These are phyloP conservation scores for Antheraea mylitta DNA, from an alignment of 1,140 invertebrate genomes.

Conservation along the genomic window DNA sequence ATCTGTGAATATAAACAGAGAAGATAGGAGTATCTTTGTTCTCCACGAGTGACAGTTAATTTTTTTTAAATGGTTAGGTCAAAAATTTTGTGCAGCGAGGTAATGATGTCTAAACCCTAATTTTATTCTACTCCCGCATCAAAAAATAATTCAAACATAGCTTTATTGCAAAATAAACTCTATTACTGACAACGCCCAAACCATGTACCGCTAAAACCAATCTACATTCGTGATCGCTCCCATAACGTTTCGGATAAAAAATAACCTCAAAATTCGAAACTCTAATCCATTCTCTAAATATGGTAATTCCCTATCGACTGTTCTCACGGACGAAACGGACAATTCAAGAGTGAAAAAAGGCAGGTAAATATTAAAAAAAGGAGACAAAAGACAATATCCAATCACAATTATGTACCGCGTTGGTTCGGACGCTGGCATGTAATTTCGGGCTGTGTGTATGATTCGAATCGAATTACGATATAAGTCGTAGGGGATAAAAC, in stretches of 20 bases:
- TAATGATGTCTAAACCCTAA: no score
- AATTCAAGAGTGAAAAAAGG: conserved; percentile 48
- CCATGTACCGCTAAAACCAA: conserved; percentile 49
- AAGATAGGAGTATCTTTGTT: no score
- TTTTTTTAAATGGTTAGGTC: no score
- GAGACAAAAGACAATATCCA: conserved; percentile 55
- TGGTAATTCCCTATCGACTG: conserved; percentile 61
- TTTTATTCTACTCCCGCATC: no score
- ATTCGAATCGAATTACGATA: conserved; percentile 16
- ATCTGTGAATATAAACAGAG: no score
- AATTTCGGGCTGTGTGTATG: conserved; percentile 36
- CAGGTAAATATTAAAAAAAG: conserved; percentile 40
- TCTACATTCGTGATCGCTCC: conserved; percentile 40
- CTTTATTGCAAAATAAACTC: background rate
- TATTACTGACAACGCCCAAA: conserved; percentile 37
- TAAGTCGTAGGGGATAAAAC: conserved; percentile 17
- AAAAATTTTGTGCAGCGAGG: no score
- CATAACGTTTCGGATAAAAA: conserved; percentile 42
- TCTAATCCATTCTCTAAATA: conserved; percentile 71
- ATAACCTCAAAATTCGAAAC: conserved; percentile 47
- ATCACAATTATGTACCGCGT: conserved; percentile 53
- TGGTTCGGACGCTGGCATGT: conserved; percentile 31
- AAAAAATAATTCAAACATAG: background rate
- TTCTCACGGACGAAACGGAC: conserved; percentile 66
- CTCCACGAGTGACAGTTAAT: no score